Base-by-base conservation (phyloP, 2,113 vertebrate species). In the Drymodes brunneopygia region DNA sequence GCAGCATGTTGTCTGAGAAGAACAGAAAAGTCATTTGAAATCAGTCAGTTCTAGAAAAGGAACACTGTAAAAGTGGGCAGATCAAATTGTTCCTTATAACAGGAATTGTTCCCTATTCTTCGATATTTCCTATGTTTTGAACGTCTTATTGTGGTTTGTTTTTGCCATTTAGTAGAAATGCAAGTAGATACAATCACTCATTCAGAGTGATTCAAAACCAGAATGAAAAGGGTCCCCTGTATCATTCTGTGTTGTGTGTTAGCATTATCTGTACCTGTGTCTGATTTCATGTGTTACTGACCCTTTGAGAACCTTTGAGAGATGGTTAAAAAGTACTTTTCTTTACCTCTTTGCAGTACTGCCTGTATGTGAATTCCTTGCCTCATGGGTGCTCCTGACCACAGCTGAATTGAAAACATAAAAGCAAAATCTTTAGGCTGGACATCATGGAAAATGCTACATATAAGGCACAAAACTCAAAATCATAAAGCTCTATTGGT, bases 161-260 rank as follows among this genome's bases (percentile, higher is more conserved):
- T 91, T 35, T 38, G 58, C 15, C 19, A 51, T 81, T 67, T 85
- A 58, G 58, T 25, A 69, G 47, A 88, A 70, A 51, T 47, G 8
- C 5, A 24, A 35, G 23, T 33, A 38, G 31, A 31, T 11, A 17
- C 66, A 80, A 47, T 42, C 35, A 44, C 14, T 40, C 4, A 74
- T 81, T 81, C 25, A 62, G 20, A 64, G 5, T 12, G 71, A 10
- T 38, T 86, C 18, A 50, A 61, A 94, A 40, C 1, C 15, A 53
- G 40, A 10, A 20, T 77, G 17, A 31, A 89, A 77, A 60, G 5
- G 29, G 12, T 14, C 4, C 15, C 7, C 27, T 56, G 9, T 33
- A 47, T 35, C 0, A 0, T 78, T 66, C 33, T 66, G 7, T 45
- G 7, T 16, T 36, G 6, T 28, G 21, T 50, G 27, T n/a, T 53